Evolutionary conservation across 2,888 invertebrate genomes (phyloP).

Genomic region (Quadriops clusia): DNA sequence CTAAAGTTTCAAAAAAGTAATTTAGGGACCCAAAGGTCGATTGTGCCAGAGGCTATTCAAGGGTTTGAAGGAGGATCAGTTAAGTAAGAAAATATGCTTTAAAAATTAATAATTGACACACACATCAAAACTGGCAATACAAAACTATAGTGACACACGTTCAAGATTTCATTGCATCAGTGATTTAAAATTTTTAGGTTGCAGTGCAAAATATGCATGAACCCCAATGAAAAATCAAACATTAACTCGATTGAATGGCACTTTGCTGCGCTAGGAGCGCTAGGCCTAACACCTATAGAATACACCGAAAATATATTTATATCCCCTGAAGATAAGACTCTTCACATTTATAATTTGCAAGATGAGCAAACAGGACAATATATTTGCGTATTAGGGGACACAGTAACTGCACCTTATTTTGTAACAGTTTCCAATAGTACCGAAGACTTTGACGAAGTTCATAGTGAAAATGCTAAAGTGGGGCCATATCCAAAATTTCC

Average conservation of each 20-base stretch:
- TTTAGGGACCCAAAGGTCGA: conserved; percentile 30
- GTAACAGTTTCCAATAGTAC: conserved; percentile 42
- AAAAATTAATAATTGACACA: neutral
- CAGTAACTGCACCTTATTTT: conserved; percentile 37
- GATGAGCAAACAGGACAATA: conserved; percentile 44
- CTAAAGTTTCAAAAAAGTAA: conserved; percentile 29
- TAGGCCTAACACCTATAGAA: conserved; percentile 29
- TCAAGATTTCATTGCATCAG: neutral
- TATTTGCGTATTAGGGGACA: conserved; percentile 40
- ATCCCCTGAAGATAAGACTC: conserved; percentile 35
- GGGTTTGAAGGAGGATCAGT: conserved; percentile 39
- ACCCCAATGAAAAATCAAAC: conserved; percentile 35
- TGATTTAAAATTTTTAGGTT: conserved; percentile 30
- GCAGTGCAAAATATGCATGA: conserved; percentile 42
- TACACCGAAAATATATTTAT: conserved; percentile 35
- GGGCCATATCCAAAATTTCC: conserved; percentile 30
- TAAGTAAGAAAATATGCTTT: conserved; percentile 22
- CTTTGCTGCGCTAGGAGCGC: conserved; percentile 24
- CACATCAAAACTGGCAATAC: neutral
- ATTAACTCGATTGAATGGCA: conserved; percentile 40
- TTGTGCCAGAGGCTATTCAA: conserved; percentile 31
- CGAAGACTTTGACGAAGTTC: no score
- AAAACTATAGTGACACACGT: neutral
- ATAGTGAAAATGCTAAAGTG: conserved; percentile 21
- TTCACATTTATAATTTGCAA: conserved; percentile 43